Evolutionary conservation across 2,113 vertebrate species (phyloP).

Genomic region (Pangasianodon hypophthalmus): DNA sequence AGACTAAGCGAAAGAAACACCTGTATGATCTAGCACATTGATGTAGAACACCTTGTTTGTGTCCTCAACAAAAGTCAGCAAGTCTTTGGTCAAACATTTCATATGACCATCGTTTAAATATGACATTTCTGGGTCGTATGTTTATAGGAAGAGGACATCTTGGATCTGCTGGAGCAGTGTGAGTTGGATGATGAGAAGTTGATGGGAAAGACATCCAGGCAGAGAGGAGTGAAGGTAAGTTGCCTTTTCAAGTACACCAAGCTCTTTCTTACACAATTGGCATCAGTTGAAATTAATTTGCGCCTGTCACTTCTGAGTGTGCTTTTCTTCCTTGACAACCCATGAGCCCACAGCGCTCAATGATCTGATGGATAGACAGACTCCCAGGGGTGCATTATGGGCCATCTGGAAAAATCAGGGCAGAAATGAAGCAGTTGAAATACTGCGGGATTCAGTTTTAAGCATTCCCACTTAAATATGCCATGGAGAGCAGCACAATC

Average conservation of each 20-base stretch:
- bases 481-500: constrained; percentile 40
- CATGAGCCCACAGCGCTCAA: constrained; percentile 7
- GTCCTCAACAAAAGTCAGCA: neutral
- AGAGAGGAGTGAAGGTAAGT: constrained; percentile 80
- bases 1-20: neutral
- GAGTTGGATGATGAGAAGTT: constrained; percentile 96
- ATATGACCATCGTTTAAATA: neutral
- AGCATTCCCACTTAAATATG: constrained; percentile 27
- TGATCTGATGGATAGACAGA: constrained; percentile 67
- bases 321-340: constrained; percentile 17
- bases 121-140: neutral
- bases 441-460: constrained; percentile 30
- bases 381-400: constrained; percentile 67
- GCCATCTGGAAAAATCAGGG: constrained; percentile 63
- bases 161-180: constrained; percentile 96
- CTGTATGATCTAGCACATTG: neutral
- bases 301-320: constrained; percentile 60
- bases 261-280: constrained; percentile 68
- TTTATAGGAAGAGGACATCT: constrained; percentile 93
- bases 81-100: neutral
- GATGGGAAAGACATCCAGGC: constrained; percentile 85
- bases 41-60: neutral
- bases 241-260: constrained; percentile 47
- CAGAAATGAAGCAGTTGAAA: constrained; percentile 57
- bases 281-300: constrained; percentile 74